Percentiles rank a stretch among this genome's conserved stretches.
phyloP scores from a whole-genome alignment of 2,888 invertebrate species.

The Meteorus colon region DNA sequence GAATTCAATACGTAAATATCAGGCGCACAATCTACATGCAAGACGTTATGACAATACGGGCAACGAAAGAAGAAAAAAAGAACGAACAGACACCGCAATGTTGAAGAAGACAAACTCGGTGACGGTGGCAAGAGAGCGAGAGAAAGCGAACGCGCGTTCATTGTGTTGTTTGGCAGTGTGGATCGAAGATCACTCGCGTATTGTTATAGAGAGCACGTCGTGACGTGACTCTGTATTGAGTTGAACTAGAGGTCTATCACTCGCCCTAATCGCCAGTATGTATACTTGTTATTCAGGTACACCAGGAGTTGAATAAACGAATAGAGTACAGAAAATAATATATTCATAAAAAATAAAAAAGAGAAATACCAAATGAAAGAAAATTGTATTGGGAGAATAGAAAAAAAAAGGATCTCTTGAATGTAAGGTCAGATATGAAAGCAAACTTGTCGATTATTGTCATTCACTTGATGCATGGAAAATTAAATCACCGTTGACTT shows the following conservation, averaged over 20 bases:
- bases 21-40: constrained; percentile 53
- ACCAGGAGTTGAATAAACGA: constrained; percentile 24
- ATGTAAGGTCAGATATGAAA: not conserved
- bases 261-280: constrained; percentile 13
- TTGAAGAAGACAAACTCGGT: constrained; percentile 11
- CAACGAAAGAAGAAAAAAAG: constrained; percentile 44
- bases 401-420: constrained; percentile 29
- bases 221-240: constrained; percentile 41
- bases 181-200: constrained; percentile 59
- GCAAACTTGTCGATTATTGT: not conserved
- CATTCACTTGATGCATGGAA: constrained; percentile 5
- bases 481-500: not conserved
- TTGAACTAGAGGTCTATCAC: constrained; percentile 16
- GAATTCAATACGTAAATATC: constrained; percentile 46
- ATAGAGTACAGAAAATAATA: not conserved
- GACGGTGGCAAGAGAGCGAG: constrained; percentile 32
- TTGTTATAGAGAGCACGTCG: constrained; percentile 51
- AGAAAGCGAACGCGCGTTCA: constrained; percentile 34
- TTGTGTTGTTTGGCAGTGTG: constrained; percentile 22
- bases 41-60: constrained; percentile 55
- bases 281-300: constrained; percentile 20
- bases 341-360: not conserved
- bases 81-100: constrained; percentile 30
- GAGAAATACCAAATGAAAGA: constrained; percentile 17
- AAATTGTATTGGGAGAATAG: constrained; percentile 4